Percentiles rank a stretch among this genome's conserved stretches.
phyloP scores from a whole-genome alignment of 2,888 invertebrate genomes.

The Apantesis nais region DNA sequence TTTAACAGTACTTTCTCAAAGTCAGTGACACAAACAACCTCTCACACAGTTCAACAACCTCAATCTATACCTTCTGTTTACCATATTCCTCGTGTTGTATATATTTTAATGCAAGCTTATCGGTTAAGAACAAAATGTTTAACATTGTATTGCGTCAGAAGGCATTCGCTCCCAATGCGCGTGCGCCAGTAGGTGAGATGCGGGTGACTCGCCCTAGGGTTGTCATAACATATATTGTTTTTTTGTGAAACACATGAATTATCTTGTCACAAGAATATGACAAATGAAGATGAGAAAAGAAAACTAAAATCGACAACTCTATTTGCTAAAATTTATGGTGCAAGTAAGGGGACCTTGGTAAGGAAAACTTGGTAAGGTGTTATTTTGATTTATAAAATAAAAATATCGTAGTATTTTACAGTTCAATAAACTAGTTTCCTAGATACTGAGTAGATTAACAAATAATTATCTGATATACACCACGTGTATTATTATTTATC shows the following conservation, averaged over 20 bases:
- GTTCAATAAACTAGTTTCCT: background rate
- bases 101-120: slow-evolving; percentile 22
- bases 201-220: slow-evolving; percentile 32
- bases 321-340: background rate
- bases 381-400: too few species aligned
- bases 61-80: slow-evolving; percentile 30
- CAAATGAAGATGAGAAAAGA: background rate
- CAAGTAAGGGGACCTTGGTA: too few species aligned
- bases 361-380: too few species aligned
- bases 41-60: slow-evolving; percentile 24
- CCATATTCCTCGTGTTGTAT: slow-evolving; percentile 1
- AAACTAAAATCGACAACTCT: background rate
- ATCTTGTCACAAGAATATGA: background rate
- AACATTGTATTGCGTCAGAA: slow-evolving; percentile 41
- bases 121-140: slow-evolving; percentile 30
- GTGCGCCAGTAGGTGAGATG: slow-evolving; percentile 20
- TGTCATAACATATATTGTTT: slow-evolving; percentile 7
- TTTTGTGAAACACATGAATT: too few species aligned
- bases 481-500: background rate
- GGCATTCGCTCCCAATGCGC: slow-evolving; percentile 36
- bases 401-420: background rate
- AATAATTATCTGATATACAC: background rate
- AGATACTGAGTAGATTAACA: background rate
- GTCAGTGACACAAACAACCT: background rate
- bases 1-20: background rate